Base-by-base conservation (phyloP, 2,888 invertebrate genomes). In the Sinotaia quadrata region DNA sequence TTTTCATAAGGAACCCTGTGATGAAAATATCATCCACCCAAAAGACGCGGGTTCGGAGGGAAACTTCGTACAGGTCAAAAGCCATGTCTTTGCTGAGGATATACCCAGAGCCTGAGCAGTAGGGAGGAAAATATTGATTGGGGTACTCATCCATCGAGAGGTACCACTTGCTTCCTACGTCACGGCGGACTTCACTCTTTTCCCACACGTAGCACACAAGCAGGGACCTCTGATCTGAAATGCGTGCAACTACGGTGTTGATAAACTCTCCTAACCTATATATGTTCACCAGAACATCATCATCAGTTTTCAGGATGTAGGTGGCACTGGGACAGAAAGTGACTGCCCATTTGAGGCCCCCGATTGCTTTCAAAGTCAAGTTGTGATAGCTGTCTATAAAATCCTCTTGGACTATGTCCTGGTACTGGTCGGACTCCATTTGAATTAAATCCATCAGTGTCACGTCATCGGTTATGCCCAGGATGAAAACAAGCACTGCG, bases 11-110 rank as follows among this genome's bases (percentile, higher is more conserved):
- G 59, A 95, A 90, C 1, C 96, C 96, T 0, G 96, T 96, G 0
- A 96, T 89, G 85, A 93, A 93, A 54, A 94, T 93, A 85, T 97
- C 96, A 84, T 97, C 96, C 71, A 97, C 95, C 96, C 96, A 97
- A 88, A 97, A 96, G 80, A 93, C 94, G 24, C 91, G 89, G n/a
- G 91, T 88, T 8, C 87, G 88, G 79, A 92, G 92, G 0, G 93
- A 92, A 57, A 90, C 90, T 2, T 89, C 83, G 29, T 91, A 89
- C 60, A 96, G 83, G 27, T 89, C 89, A 21, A 84, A 83, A 0
- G 92, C 93, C 2, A 92, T 91, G 73, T 90, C 88, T 0, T 92
- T 91, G 68, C 92, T 93, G 2, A 94, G 93, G 1, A 89, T 68
- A 65, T 87, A 87, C 3, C 87, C 88, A 44, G 89, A 89, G 12